These are phyloP conservation scores for Trypoxylus dichotomus DNA, from an alignment of 1,140 invertebrate genomes.

Conservation along the genomic window DNA sequence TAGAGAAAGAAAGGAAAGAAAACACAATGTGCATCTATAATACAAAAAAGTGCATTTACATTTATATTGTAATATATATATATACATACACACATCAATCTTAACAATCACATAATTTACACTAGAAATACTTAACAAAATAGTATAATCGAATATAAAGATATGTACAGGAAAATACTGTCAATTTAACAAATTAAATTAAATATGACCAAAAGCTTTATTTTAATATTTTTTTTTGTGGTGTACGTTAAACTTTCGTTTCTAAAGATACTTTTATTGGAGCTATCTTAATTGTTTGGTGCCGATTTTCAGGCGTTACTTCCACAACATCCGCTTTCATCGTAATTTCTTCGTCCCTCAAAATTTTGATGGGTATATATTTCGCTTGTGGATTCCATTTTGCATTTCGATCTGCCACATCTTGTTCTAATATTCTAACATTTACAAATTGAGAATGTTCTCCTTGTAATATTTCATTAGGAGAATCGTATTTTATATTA, in stretches of 20 bases:
- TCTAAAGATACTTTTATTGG: conserved; percentile 45
- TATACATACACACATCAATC: conserved; percentile 9
- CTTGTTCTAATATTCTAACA: conserved; percentile 45
- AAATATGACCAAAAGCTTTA: background rate
- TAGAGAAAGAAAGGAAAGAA: background rate
- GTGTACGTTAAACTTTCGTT: background rate
- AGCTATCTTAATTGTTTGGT: conserved; percentile 48
- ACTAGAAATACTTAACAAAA: conserved; percentile 16
- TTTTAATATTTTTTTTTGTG: background rate
- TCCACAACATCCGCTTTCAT: conserved; percentile 48
- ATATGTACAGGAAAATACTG: conserved; percentile 19
- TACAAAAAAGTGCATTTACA: conserved; percentile 21
- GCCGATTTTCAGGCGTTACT: conserved; percentile 41
- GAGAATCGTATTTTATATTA: conserved; percentile 23
- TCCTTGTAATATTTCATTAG: conserved; percentile 47
- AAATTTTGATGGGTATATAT: conserved; percentile 41
- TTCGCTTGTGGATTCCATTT: conserved; percentile 28
- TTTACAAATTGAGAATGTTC: conserved; percentile 48
- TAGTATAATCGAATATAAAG: background rate
- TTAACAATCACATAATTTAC: conserved; percentile 20
- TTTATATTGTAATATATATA: background rate
- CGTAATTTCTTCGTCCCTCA: conserved; percentile 42
- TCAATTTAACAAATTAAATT: conserved; percentile 9
- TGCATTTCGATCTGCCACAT: conserved; percentile 29
- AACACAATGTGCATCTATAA: conserved; percentile 12